phyloP scores from a whole-genome alignment of 2,113 vertebrate genomes.

The Microtus ochrogaster region DNA sequence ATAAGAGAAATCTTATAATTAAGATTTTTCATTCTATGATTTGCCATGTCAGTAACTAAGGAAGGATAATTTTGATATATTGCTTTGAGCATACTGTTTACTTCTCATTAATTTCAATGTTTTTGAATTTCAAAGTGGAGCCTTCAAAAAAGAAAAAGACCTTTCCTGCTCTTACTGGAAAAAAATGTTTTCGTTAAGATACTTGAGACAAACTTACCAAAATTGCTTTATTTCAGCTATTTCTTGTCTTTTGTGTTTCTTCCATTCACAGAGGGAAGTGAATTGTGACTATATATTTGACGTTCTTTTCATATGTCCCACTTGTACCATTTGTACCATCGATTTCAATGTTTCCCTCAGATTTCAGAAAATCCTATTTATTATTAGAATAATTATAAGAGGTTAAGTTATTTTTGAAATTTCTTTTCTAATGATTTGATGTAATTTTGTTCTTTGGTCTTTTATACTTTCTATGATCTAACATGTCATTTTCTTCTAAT shows the following conservation, averaged over 20 bases:
- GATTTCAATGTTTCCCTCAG: neutral
- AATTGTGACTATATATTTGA: neutral
- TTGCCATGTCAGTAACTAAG: neutral
- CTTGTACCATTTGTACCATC: neutral
- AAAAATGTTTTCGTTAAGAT: neutral
- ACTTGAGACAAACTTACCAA: neutral
- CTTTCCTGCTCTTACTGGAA: neutral
- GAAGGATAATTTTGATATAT: neutral
- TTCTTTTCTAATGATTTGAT: neutral
- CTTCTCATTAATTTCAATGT: neutral
- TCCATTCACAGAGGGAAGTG: neutral
- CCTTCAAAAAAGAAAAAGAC: neutral
- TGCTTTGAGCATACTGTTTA: neutral
- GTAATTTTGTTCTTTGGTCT: neutral
- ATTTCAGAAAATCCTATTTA: neutral
- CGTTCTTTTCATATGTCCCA: neutral
- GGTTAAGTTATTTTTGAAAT: neutral
- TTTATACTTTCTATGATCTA: neutral
- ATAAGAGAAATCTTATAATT: neutral
- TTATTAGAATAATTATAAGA: neutral
- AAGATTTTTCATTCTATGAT: conserved; percentile 1
- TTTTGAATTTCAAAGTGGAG: conserved; percentile 15
- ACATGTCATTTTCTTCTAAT: neutral
- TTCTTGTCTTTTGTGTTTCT: neutral
- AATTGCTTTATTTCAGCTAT: neutral